Base-by-base conservation (phyloP, 2,797 vertebrate genomes). In the Poecile montanus region DNA sequence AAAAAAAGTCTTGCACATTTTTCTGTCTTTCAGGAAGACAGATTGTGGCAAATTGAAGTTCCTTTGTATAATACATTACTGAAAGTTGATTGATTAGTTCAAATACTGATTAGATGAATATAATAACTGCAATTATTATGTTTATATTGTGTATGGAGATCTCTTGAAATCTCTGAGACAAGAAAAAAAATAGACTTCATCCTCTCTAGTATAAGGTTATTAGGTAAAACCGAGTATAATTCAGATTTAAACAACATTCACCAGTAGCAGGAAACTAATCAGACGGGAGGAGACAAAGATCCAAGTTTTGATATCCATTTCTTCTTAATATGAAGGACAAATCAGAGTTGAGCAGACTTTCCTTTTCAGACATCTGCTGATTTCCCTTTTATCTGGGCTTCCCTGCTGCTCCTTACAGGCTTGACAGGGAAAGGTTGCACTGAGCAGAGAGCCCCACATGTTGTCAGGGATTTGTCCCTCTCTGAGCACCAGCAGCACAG, bases 401-500 rank as follows among this genome's bases (percentile, higher is more conserved):
- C 17, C 12, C 13, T 20, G 60, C 30, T 22, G 2, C 42, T 44
- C 50, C 60, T 27, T 22, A 29, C 0, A 12, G 22, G 13, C 16
- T 47, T 2, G 5, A 45, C 5, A 11, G 38, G 16, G 27, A 82
- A 75, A 20, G 15, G 18, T 6, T 11, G 57, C 34, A 18, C 34
- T 3, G 65, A 77, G 57, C 38, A 61, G 54, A 47, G 73, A 26
- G 11, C 38, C 57, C 5, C 23, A 8, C 4, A 3, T 38, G 40
- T 19, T 48, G 11, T 30, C 9, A 2, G 9, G 23, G 9, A 10
- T 50, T 68, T 53, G 34, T 34, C 7, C 14, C 7, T 12, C 32
- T 29, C 0, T 0, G 7, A 27, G 36, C 12, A 23, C 38, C 54
- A 60, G 47, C 68, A 73, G 22, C 2, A 3, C 7, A 9, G 82